Base-by-base conservation (phyloP, 2,113 vertebrate species). In the Odontesthes bonariensis region DNA sequence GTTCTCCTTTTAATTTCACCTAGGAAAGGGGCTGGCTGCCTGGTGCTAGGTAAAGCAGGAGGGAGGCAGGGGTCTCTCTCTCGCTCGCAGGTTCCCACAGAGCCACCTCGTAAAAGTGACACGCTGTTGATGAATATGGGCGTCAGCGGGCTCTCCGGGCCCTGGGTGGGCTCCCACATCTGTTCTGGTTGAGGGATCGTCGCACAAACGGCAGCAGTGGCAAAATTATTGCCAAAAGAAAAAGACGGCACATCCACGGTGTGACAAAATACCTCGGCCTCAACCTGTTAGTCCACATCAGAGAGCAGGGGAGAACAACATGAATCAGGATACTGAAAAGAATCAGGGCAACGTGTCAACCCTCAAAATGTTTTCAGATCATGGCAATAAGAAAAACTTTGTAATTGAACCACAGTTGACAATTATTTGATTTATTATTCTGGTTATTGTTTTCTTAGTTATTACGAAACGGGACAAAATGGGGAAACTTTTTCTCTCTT, bases 81-180 rank as follows among this genome's bases (percentile, higher is more conserved):
- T 65, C 70, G 69, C 68, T 65, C 75, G 69, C 76, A 70, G 83
- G 90, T 91, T 93, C 92, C 90, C 92, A 93, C 84, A 85, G 88
- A 92, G 90, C 81, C 92, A 92, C 91, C 91, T 92, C 90, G n/a
- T 92, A 93, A 93, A 93, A 90, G 86, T 92, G 92, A 93, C 92
- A 92, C 88, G 40, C 82, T 56, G 68, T 82, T 92, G 92, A 93
- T 92, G 91, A 90, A 93, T 92, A 90, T 65, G 89, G 91, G 89
- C 86, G 88, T 91, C 89, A 88, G 88, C 47, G 84, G 86, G 90
- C 90, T 87, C 88, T 62, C 68, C 32, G 81, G 88, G 90, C 78
- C 82, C 82, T 93, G 91, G 90, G 92, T 93, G 91, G 92, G 91
- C 92, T 84, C 75, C 70, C 83, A 90, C 89, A 91, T 91, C 85